Evolutionary conservation across 1,140 invertebrate genomes (phyloP).

Genomic region (Pachyrhynchus sulphureomaculatus): DNA sequence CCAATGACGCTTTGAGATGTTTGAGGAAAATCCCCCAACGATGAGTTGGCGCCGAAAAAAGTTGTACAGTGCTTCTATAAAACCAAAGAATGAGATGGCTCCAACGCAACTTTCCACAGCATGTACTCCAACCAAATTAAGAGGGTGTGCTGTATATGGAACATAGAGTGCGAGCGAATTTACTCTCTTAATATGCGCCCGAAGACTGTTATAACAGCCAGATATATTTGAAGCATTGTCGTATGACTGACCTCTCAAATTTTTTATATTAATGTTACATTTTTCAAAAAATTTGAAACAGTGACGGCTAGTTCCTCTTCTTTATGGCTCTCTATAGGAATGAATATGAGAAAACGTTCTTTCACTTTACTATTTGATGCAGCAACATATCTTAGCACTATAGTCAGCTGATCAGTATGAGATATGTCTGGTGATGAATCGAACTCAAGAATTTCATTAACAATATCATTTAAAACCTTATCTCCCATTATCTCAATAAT

Average conservation of each 20-base stretch:
- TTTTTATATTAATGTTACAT: slow-evolving; percentile 34
- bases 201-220: slow-evolving; percentile 47
- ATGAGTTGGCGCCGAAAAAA: too few species aligned
- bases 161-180: slow-evolving; percentile 32
- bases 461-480: slow-evolving; percentile 2
- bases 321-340: slow-evolving; percentile 15
- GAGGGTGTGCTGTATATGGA: slow-evolving; percentile 43
- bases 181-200: slow-evolving; percentile 42
- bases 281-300: not conserved
- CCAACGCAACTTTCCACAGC: slow-evolving; percentile 12
- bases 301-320: not conserved
- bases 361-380: slow-evolving; percentile 24
- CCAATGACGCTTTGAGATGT: too few species aligned
- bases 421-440: slow-evolving; percentile 46
- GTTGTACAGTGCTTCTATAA: too few species aligned
- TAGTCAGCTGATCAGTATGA: slow-evolving; percentile 46
- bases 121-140: slow-evolving; percentile 43
- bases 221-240: slow-evolving; percentile 51
- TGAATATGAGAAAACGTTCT: slow-evolving; percentile 42
- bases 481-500: slow-evolving; percentile 3
- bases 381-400: slow-evolving; percentile 41
- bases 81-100: too few species aligned
- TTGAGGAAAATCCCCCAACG: too few species aligned
- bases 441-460: slow-evolving; percentile 28
- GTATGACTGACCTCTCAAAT: slow-evolving; percentile 47